Percentiles rank a stretch among this genome's conserved stretches.
phyloP scores from a whole-genome alignment of 2,888 invertebrate genomes.

The Elysia crispata region DNA sequence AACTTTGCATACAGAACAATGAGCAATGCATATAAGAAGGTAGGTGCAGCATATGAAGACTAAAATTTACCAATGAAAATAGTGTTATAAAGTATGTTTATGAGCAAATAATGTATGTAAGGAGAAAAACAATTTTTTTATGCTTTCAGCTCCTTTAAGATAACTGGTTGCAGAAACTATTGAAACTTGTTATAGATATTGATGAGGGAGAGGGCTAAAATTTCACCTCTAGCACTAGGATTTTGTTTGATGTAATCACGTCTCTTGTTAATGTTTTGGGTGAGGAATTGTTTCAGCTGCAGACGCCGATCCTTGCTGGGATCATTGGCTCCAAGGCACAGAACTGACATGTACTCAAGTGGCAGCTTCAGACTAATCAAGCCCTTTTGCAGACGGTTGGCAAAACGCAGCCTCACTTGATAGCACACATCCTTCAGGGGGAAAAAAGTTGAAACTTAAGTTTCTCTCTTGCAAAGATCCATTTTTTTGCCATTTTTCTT shows the following conservation, averaged over 20 bases:
- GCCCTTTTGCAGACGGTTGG: constrained; percentile 94
- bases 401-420: constrained; percentile 90
- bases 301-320: constrained; percentile 86
- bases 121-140: too few species aligned
- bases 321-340: constrained; percentile 93
- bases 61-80: too few species aligned
- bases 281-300: constrained; percentile 85
- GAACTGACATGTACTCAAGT: constrained; percentile 97
- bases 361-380: constrained; percentile 84
- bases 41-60: background rate
- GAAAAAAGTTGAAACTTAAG: too few species aligned
- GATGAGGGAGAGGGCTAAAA: background rate
- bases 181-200: too few species aligned
- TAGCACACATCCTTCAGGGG: constrained; percentile 76
- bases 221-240: constrained; percentile 75
- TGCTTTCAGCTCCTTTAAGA: too few species aligned
- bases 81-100: too few species aligned
- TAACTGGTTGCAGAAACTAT: too few species aligned
- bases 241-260: constrained; percentile 90
- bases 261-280: constrained; percentile 90
- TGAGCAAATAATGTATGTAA: too few species aligned
- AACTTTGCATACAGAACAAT: background rate
- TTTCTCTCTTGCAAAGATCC: background rate
- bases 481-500: background rate
- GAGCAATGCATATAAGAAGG: background rate